Evolutionary conservation across 1,140 invertebrate genomes (phyloP).

Genomic region (Zaprionus ghesquierei): DNA sequence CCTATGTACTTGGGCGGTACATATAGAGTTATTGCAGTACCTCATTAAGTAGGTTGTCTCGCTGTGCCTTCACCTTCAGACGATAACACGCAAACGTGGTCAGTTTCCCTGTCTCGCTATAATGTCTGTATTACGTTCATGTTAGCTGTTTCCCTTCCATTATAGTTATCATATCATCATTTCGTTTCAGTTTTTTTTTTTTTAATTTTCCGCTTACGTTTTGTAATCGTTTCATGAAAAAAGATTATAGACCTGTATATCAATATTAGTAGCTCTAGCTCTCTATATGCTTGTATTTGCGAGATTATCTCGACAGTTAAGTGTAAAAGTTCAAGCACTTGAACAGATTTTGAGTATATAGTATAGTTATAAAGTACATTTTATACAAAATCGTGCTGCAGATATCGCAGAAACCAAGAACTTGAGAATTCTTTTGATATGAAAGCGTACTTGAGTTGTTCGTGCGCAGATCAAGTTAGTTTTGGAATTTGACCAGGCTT

Average conservation of each 20-base stretch:
- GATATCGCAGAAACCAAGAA: background rate
- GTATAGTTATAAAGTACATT: background rate
- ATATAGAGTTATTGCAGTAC: no score
- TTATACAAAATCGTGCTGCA: background rate
- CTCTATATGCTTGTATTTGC: background rate
- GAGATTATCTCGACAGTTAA: background rate
- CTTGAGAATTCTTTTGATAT: background rate
- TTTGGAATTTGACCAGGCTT: background rate
- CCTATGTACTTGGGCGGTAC: no score
- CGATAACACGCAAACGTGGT: background rate
- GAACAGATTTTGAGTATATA: background rate
- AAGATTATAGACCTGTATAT: background rate
- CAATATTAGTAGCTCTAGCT: no score
- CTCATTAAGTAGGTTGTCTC: background rate
- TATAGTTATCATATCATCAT: background rate
- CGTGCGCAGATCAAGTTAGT: no score
- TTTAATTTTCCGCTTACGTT: background rate
- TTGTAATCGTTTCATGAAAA: background rate
- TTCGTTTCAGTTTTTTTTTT: background rate
- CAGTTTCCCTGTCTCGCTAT: background rate
- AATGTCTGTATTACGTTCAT: background rate
- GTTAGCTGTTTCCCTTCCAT: background rate
- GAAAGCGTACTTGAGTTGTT: background rate
- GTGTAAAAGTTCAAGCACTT: background rate
- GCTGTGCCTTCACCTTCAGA: constrained; percentile 13